phyloP scores from a whole-genome alignment of 2,113 vertebrate species.

The Leucopternis melanops region DNA sequence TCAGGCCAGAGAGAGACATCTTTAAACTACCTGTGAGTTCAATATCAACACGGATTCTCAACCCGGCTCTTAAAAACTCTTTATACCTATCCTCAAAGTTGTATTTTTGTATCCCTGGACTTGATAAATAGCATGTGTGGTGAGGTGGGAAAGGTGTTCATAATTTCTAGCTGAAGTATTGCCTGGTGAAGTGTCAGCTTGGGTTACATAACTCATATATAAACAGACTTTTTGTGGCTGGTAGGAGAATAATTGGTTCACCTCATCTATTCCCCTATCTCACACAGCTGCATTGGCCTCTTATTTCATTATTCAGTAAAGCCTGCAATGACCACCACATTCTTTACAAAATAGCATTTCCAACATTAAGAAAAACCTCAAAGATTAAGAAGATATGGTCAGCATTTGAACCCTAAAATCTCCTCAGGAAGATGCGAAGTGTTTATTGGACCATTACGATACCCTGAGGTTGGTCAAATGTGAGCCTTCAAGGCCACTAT shows the following conservation, averaged over 20 bases:
- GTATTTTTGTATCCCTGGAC: slow-evolving; percentile 43
- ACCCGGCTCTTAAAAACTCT: slow-evolving; percentile 17
- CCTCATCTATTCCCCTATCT: slow-evolving; percentile 40
- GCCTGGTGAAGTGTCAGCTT: slow-evolving; percentile 61
- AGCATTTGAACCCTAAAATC: not conserved
- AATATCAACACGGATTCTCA: slow-evolving; percentile 14
- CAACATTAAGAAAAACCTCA: not conserved
- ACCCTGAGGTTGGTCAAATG: not conserved
- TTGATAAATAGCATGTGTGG: slow-evolving; percentile 56
- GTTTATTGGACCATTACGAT: not conserved
- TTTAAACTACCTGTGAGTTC: not conserved
- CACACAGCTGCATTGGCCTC: slow-evolving; percentile 30
- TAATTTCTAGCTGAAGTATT: slow-evolving; percentile 60
- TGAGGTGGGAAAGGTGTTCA: slow-evolving; percentile 38
- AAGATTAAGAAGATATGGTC: not conserved
- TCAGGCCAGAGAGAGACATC: not conserved
- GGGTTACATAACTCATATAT: slow-evolving; percentile 68
- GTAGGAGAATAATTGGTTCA: slow-evolving; percentile 62
- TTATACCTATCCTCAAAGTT: slow-evolving; percentile 57
- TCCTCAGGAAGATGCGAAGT: not conserved
- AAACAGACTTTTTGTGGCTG: slow-evolving; percentile 64
- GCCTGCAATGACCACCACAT: slow-evolving; percentile 18
- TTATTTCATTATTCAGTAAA: slow-evolving; percentile 54
- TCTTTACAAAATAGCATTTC: not conserved
- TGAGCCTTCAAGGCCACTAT: not conserved